Evolutionary conservation across 2,888 invertebrate genomes (phyloP).

Genomic region (Drosophila cognata): DNA sequence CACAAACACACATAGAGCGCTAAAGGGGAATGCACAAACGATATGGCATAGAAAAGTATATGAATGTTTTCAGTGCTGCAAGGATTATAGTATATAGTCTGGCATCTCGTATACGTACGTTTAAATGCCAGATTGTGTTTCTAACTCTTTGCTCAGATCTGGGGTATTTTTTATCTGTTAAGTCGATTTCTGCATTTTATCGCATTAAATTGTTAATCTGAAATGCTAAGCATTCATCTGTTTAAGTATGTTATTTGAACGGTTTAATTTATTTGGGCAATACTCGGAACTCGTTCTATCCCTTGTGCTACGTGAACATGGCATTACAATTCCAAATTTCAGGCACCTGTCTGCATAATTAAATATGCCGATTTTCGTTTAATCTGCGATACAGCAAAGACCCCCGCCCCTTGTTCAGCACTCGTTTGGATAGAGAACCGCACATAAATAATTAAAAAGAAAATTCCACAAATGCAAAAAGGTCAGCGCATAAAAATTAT

Average conservation of each 20-base stretch:
- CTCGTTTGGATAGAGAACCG: slow-evolving; percentile 40
- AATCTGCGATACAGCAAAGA: slow-evolving; percentile 57
- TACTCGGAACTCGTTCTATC: not conserved
- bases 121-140: not conserved
- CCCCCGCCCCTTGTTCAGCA: not conserved
- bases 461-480: slow-evolving; percentile 80
- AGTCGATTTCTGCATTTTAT: slow-evolving; percentile 14
- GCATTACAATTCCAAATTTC: slow-evolving; percentile 73
- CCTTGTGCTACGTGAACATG: slow-evolving; percentile 24
- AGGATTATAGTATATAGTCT: slow-evolving; percentile 19
- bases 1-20: slow-evolving; percentile 31
- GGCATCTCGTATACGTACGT: slow-evolving; percentile 11
- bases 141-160: slow-evolving; percentile 5
- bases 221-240: slow-evolving; percentile 9
- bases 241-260: slow-evolving; percentile 22
- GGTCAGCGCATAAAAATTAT: slow-evolving; percentile 79
- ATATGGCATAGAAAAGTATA: slow-evolving; percentile 19
- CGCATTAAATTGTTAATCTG: slow-evolving; percentile 29
- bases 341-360: slow-evolving; percentile 77
- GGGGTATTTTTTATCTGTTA: not conserved
- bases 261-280: slow-evolving; percentile 11
- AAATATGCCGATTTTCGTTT: slow-evolving; percentile 79
- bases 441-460: slow-evolving; percentile 80
- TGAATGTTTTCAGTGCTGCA: slow-evolving; percentile 21
- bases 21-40: slow-evolving; percentile 12